These are phyloP conservation scores for pig (Sus scrofa) DNA, from an alignment of 2,113 vertebrate genomes.

Conservation along the genomic window DNA sequence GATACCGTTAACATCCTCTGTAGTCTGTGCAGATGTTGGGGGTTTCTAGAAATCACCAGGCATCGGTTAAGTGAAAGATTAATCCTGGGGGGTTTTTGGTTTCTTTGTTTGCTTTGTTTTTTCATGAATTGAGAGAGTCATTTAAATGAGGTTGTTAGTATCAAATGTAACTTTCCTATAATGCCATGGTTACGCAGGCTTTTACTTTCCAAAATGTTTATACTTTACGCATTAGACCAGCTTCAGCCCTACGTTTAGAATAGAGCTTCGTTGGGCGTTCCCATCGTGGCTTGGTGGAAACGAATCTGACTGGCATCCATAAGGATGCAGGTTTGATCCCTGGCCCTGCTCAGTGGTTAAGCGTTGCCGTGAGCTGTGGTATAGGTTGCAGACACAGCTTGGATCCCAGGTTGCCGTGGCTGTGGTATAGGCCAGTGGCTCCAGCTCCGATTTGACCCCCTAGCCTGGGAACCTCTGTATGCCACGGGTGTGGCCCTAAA, in stretches of 20 bases:
- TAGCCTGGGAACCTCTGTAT: too few relatives aligned
- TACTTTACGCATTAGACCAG: neutral
- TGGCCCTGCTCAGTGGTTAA: too few relatives aligned
- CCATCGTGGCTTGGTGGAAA: too few relatives aligned
- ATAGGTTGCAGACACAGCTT: too few relatives aligned
- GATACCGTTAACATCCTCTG: neutral
- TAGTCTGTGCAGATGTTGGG: neutral
- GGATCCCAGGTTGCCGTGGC: too few relatives aligned
- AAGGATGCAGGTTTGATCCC: too few relatives aligned
- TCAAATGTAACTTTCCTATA: neutral
- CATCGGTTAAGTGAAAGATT: neutral
- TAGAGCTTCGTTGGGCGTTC: neutral
- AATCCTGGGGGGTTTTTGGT: neutral
- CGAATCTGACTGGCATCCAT: too few relatives aligned
- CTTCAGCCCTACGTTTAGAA: neutral
- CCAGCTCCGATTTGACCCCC: too few relatives aligned
- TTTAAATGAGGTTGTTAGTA: neutral
- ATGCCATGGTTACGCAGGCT: neutral
- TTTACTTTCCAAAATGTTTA: neutral
- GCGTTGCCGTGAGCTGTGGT: too few relatives aligned
- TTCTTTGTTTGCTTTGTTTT: neutral
- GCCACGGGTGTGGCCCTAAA: too few relatives aligned
- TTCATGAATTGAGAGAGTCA: conserved; percentile 42
- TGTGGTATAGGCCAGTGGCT: too few relatives aligned
- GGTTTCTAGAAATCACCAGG: neutral